Percentiles rank a stretch among this genome's conserved stretches.
These are phyloP conservation scores for Pachycephala philippinensis DNA, from an alignment of 2,113 vertebrate species.

Conservation along the genomic window DNA sequence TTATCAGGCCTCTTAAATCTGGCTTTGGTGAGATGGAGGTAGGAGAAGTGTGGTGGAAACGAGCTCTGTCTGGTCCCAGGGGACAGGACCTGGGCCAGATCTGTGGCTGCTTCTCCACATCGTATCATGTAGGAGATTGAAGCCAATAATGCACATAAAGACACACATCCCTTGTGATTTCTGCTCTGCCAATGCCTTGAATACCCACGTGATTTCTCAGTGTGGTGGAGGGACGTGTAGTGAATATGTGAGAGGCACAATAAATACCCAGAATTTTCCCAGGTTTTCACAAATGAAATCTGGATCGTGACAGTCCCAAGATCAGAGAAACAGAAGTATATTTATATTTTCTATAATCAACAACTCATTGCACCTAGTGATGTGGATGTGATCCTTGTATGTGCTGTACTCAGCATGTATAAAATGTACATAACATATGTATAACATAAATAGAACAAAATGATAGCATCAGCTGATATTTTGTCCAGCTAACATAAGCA, in stretches of 20 bases:
- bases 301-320: neutral
- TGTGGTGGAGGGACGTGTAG: neutral
- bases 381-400: neutral
- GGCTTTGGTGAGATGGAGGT: neutral
- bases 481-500: neutral
- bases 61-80: neutral
- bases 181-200: neutral
- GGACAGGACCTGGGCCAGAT: neutral
- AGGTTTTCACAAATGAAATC: neutral
- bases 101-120: neutral
- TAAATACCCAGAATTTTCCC: neutral
- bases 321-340: neutral
- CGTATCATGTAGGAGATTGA: neutral
- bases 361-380: neutral
- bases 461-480: neutral
- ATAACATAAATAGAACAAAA: neutral
- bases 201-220: neutral
- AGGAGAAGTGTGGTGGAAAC: neutral
- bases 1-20: neutral
- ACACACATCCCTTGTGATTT: neutral
- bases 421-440: neutral
- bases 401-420: neutral
- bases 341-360: neutral
- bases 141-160: neutral
- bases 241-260: neutral